Base-by-base conservation (phyloP, 2,113 vertebrate genomes). In the Irena cyanogastra region DNA sequence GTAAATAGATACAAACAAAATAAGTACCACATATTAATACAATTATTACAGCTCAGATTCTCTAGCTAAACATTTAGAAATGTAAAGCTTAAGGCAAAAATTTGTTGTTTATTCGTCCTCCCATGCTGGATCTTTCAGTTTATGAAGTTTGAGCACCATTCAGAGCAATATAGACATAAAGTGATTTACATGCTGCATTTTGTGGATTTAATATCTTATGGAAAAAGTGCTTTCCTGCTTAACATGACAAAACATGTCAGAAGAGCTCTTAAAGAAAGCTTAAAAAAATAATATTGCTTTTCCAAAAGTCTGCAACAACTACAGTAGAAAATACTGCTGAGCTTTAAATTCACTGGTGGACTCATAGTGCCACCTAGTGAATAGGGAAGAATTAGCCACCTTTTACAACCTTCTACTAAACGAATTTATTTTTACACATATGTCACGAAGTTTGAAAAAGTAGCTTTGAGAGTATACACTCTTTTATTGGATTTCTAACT, bases 301-400 rank as follows among this genome's bases (percentile, higher is more conserved):
- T 88, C 69, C n/a, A 79, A 63, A 27, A 10, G 0, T 13, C 15
- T 47, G 33, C n/a, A 47, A 4, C 23, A 17, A 1, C 13, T 26
- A 0, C 0, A 7, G 21, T 9, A 42, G 52, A 63, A 71, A 82
- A 66, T 15, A 20, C 10, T 1, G 4, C 35, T 4, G 56, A 19
- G 2, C 30, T 86, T 23, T 23, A 6, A 27, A 6, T 10, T 3
- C 13, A 3, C 91, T 88, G 91, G n/a, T 49, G 22, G 83, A 16
- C 65, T 86, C 35, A 65, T 68, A 83, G 57, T 96, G 97, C 97
- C 98, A 97, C 74, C 98, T 98, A 93, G 97, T 83, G 98, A 91
- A 7, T 1, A 50, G 11, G 14, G 5, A 82, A 54, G 42, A 77
- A 44, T 44, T 44, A 71, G 13, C 24, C 45, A 60, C 30, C 44